Percentiles rank a stretch among this genome's conserved stretches.
Conservation (phyloP, 2,797 vertebrate species). For the Cottoperca gobio region DNA sequence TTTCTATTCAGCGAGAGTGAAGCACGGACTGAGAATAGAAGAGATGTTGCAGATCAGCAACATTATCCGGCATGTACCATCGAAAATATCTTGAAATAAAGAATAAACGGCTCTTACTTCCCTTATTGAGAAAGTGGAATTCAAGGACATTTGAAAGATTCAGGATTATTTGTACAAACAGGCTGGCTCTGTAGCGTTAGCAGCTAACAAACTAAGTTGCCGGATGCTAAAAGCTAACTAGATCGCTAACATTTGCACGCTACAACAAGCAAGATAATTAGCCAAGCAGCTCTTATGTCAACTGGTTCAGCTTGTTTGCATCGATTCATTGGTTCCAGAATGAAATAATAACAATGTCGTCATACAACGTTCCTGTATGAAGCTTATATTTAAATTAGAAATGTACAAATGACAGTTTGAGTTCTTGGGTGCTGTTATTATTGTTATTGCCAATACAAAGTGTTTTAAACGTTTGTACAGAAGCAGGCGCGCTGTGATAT, state of each 20-base stretch:
- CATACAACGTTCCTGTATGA: constrained; percentile 1
- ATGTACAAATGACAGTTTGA: not conserved
- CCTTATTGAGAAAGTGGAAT: not conserved
- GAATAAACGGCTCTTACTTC: not conserved
- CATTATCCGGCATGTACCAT: not conserved
- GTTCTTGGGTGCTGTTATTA: not conserved
- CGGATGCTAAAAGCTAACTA: too few species aligned
- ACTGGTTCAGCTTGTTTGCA: not conserved
- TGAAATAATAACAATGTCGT: too few species aligned
- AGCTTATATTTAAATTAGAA: not conserved
- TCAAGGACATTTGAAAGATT: not conserved
- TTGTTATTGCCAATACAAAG: not conserved
- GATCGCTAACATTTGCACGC: too few species aligned
- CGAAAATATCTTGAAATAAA: constrained; percentile 5
- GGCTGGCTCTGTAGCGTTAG: not conserved
- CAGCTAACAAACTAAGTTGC: too few species aligned
- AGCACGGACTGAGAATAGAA: constrained; percentile 43
- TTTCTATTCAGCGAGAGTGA: constrained; percentile 25
- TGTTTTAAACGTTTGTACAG: too few species aligned
- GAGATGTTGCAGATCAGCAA: constrained; percentile 39
- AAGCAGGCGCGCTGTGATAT: not conserved
- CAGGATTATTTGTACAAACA: not conserved
- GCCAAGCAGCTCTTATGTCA: not conserved
- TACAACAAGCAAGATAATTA: not conserved
- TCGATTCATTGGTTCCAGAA: not conserved